Evolutionary conservation across 2,113 vertebrate species (phyloP), one percentile per base, ranked within the genome.

Genomic region (Ciconia maguari): DNA sequence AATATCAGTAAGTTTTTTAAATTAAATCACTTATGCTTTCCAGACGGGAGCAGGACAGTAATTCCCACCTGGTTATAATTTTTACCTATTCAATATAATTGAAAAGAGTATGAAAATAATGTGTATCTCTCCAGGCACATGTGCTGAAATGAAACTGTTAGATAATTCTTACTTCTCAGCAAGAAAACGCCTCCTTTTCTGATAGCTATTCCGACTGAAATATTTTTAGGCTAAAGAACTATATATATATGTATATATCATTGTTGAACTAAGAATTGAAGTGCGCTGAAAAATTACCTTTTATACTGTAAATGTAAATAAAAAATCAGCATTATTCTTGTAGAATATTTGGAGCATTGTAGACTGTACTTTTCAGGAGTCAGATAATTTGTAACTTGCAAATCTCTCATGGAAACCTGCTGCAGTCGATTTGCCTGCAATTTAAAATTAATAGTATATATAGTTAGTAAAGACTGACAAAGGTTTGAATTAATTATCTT

Each of bases 11-110:
- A 72, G 27, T 89, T 95, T 70, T 66, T 90, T 64, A 79, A 80
- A 91, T 90, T 92, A 89, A 94, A 92, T 83, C 10, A 24, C 22
- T 58, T 89, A 81, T 49, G n/a, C 36, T 95, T 93, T 97, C 83
- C 86, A 96, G 38, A 77, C 92, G 86, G 76, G 87, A 94, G 18
- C 20, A 91, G 66, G 25, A 76, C 32, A 92, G 32, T 77, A 83
- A 84, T 89, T 95, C 46, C 65, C 46, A 93, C 72, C 38, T 68
- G 54, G 26, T 89, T 91, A 80, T 87, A 83, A 66, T 89, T 90
- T 78, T 88, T 83, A 83, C 42, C 46, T 79, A 48, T 42, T 93
- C 77, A 70, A 24, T 77, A 48, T 83, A 65, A 89, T 85, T 86
- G 41, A 83, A 93, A 93, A 79, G 19, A 60, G 15, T 54, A 85